Conservation (phyloP, 2,113 vertebrate species). For the Brachyhypopomus gauderio region DNA sequence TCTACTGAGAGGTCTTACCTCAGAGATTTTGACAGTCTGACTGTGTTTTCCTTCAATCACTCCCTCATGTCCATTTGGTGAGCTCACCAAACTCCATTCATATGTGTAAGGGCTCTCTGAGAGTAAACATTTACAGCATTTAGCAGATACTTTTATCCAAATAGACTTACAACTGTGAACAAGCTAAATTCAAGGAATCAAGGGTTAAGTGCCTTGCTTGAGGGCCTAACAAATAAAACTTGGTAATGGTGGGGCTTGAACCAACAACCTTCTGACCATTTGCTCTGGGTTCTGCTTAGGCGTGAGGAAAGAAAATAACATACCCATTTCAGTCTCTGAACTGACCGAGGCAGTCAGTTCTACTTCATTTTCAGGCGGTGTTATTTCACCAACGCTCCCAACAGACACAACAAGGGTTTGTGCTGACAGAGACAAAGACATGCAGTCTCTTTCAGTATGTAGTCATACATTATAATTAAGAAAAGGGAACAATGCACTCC, state of each 20-base stretch:
- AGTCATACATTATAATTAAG: background rate
- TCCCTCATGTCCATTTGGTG: conserved; percentile 71
- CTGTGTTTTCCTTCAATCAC: conserved; percentile 70
- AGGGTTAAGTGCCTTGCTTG: too few relatives aligned
- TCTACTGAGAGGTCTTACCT: conserved; percentile 63
- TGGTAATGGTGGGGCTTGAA: too few relatives aligned
- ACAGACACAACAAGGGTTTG: conserved; percentile 69
- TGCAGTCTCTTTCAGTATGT: too few relatives aligned
- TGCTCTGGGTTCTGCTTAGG: background rate
- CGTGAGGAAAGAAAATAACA: conserved; percentile 25
- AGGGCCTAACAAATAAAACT: too few relatives aligned
- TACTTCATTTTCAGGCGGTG: conserved; percentile 68
- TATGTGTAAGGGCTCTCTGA: conserved; percentile 74
- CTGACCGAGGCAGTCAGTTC: conserved; percentile 70
- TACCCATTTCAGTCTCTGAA: conserved; percentile 69
- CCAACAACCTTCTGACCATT: background rate
- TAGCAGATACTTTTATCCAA: too few relatives aligned
- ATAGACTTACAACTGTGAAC: too few relatives aligned
- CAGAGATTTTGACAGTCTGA: conserved; percentile 70
- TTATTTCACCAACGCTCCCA: conserved; percentile 70
- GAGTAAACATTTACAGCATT: background rate
- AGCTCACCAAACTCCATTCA: conserved; percentile 77
- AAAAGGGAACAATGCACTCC: background rate
- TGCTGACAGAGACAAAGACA: conserved; percentile 49
- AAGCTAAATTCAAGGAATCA: too few relatives aligned